Evolutionary conservation across 1,140 invertebrate genomes (phyloP).

Genomic region (Fopius arisanus): DNA sequence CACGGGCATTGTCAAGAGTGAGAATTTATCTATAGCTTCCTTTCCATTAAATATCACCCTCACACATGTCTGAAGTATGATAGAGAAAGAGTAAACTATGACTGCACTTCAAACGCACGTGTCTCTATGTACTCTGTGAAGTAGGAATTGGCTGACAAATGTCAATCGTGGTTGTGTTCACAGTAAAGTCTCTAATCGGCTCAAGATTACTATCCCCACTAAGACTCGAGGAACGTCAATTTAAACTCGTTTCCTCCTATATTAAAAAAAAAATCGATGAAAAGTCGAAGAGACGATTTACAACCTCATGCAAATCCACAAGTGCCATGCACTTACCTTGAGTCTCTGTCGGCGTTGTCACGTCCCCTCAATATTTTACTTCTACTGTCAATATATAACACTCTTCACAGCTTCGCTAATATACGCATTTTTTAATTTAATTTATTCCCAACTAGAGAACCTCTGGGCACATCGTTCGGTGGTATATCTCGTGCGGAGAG

Average conservation of each 20-base stretch:
- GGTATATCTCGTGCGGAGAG: constrained; percentile 32
- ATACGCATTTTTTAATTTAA: constrained; percentile 11
- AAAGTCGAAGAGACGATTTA: not conserved
- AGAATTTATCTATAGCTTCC: no score
- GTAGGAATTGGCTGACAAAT: no score
- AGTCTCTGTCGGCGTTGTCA: not conserved
- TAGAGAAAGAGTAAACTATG: no score
- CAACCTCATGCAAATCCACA: not conserved
- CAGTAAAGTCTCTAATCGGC: no score
- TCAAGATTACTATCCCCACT: not conserved
- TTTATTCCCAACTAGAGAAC: constrained; percentile 4
- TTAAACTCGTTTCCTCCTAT: not conserved
- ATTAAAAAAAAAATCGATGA: not conserved
- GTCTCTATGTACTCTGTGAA: no score
- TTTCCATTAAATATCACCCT: no score
- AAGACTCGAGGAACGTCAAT: not conserved
- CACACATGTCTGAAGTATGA: no score
- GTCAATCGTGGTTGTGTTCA: no score
- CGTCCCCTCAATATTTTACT: not conserved
- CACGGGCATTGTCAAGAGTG: no score
- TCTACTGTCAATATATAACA: not conserved
- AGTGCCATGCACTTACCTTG: not conserved
- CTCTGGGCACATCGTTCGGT: constrained; percentile 39
- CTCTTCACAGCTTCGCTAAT: constrained; percentile 4
- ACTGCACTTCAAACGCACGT: no score